A percentile compares a stretch with the other conserved stretches of the same genome.
These are phyloP conservation scores for Mythimna pallens DNA, from an alignment of 2,888 invertebrate species.

Conservation along the genomic window DNA sequence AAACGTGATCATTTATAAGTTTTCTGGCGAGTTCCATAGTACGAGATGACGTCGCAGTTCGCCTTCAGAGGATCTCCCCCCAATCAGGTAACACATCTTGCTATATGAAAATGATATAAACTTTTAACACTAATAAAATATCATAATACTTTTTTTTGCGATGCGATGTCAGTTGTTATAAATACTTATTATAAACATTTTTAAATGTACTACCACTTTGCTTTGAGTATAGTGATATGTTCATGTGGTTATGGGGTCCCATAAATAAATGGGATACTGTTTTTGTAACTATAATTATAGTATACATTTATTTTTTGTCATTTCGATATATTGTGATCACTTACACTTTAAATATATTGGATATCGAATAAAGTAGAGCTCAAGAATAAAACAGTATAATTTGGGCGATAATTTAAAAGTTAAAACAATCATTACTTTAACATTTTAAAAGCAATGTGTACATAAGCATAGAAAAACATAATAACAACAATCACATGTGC, in stretches of 20 bases:
- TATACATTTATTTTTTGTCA: neutral
- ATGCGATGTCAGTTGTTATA: constrained; percentile 70
- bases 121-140: constrained; percentile 44
- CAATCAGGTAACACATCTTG: constrained; percentile 82
- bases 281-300: constrained; percentile 15
- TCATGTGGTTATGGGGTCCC: constrained; percentile 49
- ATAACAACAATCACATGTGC: constrained; percentile 11
- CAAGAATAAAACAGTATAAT: constrained; percentile 9
- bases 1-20: constrained; percentile 79
- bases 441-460: constrained; percentile 27
- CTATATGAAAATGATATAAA: constrained; percentile 40
- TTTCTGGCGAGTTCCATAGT: constrained; percentile 77
- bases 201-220: constrained; percentile 41
- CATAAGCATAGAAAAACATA: constrained; percentile 32
- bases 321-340: constrained; percentile 5
- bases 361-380: constrained; percentile 19
- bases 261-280: constrained; percentile 23
- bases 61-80: constrained; percentile 90
- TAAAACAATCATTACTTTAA: constrained; percentile 9
- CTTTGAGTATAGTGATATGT: constrained; percentile 61
- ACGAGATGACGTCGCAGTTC: constrained; percentile 89
- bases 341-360: constrained; percentile 11
- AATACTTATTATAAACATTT: constrained; percentile 30
- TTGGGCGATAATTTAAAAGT: neutral
- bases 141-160: constrained; percentile 63